Evolutionary conservation across 2,113 vertebrate genomes (phyloP).

Genomic region (Heterotis niloticus): DNA sequence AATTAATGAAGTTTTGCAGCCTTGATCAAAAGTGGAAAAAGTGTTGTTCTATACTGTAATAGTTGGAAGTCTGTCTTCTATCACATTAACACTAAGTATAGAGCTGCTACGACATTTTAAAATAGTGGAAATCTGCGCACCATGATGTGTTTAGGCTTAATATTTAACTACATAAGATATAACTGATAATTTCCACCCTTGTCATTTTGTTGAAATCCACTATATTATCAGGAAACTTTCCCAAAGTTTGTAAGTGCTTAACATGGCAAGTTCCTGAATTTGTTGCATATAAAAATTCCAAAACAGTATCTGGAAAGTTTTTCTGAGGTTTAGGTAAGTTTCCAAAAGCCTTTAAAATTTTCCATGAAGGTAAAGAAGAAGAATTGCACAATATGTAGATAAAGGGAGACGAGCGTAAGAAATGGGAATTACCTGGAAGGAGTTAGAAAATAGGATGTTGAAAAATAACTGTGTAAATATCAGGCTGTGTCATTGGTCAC

Average conservation of each 20-base stretch:
- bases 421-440: neutral
- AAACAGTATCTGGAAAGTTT: conserved; percentile 21
- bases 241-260: neutral
- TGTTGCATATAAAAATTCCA: neutral
- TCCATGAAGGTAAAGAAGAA: neutral
- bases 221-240: too few relatives aligned
- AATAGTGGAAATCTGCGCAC: neutral
- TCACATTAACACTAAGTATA: too few relatives aligned
- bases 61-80: too few relatives aligned
- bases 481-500: too few relatives aligned
- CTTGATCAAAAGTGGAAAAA: too few relatives aligned
- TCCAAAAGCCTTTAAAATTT: conserved; percentile 2
- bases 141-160: neutral
- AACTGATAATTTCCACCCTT: too few relatives aligned
- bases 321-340: conserved; percentile 16
- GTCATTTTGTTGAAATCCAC: neutral
- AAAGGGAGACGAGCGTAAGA: neutral
- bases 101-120: too few relatives aligned
- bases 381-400: neutral
- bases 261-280: conserved; percentile 17
- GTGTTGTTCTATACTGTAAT: too few relatives aligned
- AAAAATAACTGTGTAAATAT: too few relatives aligned
- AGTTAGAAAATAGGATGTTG: too few relatives aligned
- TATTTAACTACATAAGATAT: too few relatives aligned
- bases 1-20: too few relatives aligned